Evolutionary conservation across 30 jellyfish, hydroid and myxozoan species (phyloP).

Genomic region (Pelagia noctiluca): DNA sequence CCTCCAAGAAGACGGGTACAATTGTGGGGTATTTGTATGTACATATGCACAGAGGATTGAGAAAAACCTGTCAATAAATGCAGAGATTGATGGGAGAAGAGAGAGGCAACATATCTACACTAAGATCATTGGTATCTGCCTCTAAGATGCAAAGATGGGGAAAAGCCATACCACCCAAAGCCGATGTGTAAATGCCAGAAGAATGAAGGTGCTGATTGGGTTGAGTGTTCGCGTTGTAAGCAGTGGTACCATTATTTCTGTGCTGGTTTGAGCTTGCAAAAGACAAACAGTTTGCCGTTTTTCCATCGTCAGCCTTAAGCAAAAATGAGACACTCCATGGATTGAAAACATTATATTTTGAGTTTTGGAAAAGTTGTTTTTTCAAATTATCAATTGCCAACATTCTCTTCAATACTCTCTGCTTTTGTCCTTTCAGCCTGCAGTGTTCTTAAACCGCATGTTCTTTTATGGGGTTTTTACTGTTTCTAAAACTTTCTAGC

Average conservation of each 20-base stretch:
- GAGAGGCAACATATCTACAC: background rate
- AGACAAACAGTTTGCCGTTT: constrained; percentile 2
- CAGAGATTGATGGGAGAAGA: background rate
- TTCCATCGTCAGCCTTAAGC: constrained; percentile 4
- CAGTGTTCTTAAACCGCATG: too few relatives aligned
- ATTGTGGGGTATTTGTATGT: constrained; percentile 63
- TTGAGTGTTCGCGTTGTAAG: constrained; percentile 19
- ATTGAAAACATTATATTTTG: too few relatives aligned
- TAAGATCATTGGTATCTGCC: constrained; percentile 13
- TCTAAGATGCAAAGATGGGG: background rate
- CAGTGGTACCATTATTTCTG: constrained; percentile 26
- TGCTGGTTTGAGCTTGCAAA: constrained; percentile 16
- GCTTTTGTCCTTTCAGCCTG: too few relatives aligned
- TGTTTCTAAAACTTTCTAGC: too few relatives aligned
- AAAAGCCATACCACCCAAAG: background rate
- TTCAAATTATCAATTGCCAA: too few relatives aligned
- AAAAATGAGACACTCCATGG: too few relatives aligned
- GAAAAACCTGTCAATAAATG: background rate
- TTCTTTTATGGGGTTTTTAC: too few relatives aligned
- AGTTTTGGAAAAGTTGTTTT: too few relatives aligned
- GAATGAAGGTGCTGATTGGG: constrained; percentile 7
- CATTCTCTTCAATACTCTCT: too few relatives aligned
- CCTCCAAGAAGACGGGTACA: constrained; percentile 47
- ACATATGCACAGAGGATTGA: constrained; percentile 21
- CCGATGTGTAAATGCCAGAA: background rate